Percentiles rank a stretch among this genome's conserved stretches.
phyloP scores from a whole-genome alignment of 64 coral and sea anemone species.

The Porites australiensis region DNA sequence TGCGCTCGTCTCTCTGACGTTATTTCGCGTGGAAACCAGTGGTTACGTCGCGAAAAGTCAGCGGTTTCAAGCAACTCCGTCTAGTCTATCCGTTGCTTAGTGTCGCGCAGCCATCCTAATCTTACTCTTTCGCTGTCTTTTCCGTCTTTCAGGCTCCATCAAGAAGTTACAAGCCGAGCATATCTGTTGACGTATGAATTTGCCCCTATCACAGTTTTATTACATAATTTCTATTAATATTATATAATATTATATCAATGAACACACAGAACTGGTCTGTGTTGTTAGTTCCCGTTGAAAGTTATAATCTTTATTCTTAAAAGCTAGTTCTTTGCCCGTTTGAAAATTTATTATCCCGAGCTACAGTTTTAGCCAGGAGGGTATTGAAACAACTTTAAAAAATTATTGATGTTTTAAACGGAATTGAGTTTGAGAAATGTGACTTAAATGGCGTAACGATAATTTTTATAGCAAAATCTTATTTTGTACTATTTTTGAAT shows the following conservation, averaged over 20 bases:
- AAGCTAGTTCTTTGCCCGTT: no score
- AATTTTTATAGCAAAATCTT: background rate
- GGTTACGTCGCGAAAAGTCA: no score
- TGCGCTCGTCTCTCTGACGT: no score
- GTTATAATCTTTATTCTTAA: no score
- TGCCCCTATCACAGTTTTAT: background rate
- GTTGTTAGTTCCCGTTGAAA: no score
- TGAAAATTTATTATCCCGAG: no score
- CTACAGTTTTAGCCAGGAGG: no score
- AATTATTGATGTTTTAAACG: background rate
- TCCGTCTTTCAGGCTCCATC: background rate
- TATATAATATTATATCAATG: background rate
- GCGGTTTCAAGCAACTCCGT: no score
- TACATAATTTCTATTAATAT: background rate
- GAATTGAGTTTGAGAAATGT: background rate
- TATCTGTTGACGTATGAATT: constrained; percentile 44
- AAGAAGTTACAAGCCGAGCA: background rate
- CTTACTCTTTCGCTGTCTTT: background rate
- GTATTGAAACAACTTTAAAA: no score
- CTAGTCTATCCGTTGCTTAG: no score
- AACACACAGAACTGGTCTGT: background rate
- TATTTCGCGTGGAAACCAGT: no score
- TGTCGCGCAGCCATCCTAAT: no score
- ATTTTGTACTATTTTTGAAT: background rate
- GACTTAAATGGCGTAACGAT: background rate